phyloP scores from a whole-genome alignment of 1,140 invertebrate genomes.

The Drosophila equinoxialis region DNA sequence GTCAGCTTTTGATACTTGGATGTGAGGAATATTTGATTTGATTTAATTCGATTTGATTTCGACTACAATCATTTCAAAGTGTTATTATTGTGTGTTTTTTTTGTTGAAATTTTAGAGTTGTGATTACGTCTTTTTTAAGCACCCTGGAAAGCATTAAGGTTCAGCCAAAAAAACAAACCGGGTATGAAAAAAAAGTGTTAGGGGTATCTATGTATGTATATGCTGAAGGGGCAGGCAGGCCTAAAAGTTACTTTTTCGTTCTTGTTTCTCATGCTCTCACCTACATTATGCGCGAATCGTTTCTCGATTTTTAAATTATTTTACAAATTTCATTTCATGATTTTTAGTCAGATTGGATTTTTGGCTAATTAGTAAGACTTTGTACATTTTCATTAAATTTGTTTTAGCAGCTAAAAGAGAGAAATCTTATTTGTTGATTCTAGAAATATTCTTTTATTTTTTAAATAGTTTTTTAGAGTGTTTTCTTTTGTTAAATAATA shows the following conservation, averaged over 20 bases:
- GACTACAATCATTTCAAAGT: conserved; percentile 19
- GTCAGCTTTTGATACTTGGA: conserved; percentile 77
- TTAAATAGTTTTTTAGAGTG: conserved; percentile 37
- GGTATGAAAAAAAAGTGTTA: conserved; percentile 33
- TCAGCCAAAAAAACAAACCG: conserved; percentile 70
- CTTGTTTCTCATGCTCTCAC: conserved; percentile 70
- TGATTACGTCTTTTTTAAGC: conserved; percentile 18
- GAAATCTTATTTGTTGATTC: conserved; percentile 53
- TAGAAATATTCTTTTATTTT: conserved; percentile 44
- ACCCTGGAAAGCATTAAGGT: conserved; percentile 43
- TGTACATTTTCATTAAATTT: conserved; percentile 57
- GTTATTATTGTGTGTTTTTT: conserved; percentile 5
- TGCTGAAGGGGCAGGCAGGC: conserved; percentile 28
- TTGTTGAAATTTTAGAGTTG: background rate
- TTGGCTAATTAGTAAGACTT: conserved; percentile 50
- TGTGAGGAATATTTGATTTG: conserved; percentile 42
- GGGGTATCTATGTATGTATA: no score
- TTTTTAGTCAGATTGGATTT: conserved; percentile 46
- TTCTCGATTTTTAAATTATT: conserved; percentile 54
- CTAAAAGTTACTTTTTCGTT: conserved; percentile 39
- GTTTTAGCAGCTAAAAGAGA: conserved; percentile 74
- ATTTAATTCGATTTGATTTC: background rate
- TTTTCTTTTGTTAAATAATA: conserved; percentile 47
- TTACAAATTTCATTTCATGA: conserved; percentile 63
- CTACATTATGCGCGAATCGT: conserved; percentile 62